Conservation (phyloP, 2,888 invertebrate genomes). For the Neoaliturus tenellus region DNA sequence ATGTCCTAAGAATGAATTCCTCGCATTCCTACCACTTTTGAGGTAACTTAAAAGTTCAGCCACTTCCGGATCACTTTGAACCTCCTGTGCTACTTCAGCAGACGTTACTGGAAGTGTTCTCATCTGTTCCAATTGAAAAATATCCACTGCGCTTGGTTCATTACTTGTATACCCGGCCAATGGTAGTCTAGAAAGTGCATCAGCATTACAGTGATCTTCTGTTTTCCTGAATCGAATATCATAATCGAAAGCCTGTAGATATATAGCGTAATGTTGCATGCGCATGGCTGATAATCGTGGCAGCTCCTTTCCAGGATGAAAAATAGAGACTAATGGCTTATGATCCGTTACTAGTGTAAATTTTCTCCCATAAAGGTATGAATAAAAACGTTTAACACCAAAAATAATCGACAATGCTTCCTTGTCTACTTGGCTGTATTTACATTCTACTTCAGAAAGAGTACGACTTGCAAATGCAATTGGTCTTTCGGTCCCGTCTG, state of each 20-base stretch:
- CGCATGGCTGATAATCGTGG: slow-evolving; percentile 53
- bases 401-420: slow-evolving; percentile 19
- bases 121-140: too few species aligned
- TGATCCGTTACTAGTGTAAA: slow-evolving; percentile 52
- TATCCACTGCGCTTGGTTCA: too few species aligned
- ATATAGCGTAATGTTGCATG: slow-evolving; percentile 47
- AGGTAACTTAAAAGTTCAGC: too few species aligned
- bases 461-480: slow-evolving; percentile 44
- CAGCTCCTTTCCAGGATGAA: slow-evolving; percentile 51
- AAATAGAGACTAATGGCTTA: slow-evolving; percentile 54
- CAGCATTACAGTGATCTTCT: slow-evolving; percentile 46
- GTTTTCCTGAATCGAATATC: neutral
- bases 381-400: slow-evolving; percentile 40
- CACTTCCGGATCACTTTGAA: too few species aligned
- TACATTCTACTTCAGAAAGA: slow-evolving; percentile 30
- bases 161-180: neutral
- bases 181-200: slow-evolving; percentile 54
- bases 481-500: neutral
- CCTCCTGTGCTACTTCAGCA: too few species aligned
- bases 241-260: slow-evolving; percentile 38
- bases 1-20: too few species aligned
- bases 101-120: too few species aligned
- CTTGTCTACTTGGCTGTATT: slow-evolving; percentile 43
- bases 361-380: slow-evolving; percentile 37
- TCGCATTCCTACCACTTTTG: too few species aligned